Conservation (phyloP, 2,797 vertebrate species). For the Acrocephalus scirpaceus region DNA sequence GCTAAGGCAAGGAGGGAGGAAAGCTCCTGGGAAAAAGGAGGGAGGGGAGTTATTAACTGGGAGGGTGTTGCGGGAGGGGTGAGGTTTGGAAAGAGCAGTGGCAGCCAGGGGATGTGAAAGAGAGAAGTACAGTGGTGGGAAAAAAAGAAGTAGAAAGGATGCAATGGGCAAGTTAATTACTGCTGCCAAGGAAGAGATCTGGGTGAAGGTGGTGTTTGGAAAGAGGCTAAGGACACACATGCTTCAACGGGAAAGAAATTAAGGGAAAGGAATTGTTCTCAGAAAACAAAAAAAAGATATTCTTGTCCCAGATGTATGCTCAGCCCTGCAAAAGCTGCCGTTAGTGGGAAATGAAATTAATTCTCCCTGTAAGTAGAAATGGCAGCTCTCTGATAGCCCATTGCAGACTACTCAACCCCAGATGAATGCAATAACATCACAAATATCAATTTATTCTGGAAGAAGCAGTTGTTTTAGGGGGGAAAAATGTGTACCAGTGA, state of each 20-base stretch:
- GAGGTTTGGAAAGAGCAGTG: not conserved
- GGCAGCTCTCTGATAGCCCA: slow-evolving; percentile 32
- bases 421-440: slow-evolving; percentile 14
- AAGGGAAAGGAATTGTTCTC: not conserved
- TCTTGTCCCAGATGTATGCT: not conserved
- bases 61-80: not conserved
- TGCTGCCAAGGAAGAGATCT: not conserved
- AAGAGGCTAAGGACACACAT: not conserved
- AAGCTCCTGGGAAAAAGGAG: not conserved
- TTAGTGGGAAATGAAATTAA: slow-evolving; percentile 13
- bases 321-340: not conserved
- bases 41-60: not conserved
- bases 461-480: not conserved
- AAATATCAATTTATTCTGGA: slow-evolving; percentile 29
- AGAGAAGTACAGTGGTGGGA: not conserved
- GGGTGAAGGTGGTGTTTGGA: not conserved
- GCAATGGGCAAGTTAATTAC: not conserved
- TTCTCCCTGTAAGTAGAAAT: slow-evolving; percentile 18
- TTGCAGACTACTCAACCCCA: not conserved
- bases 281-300: not conserved
- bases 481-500: not conserved
- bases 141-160: not conserved
- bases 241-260: not conserved
- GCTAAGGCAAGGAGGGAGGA: not conserved
- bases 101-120: not conserved